Evolutionary conservation across 2,888 invertebrate genomes (phyloP).

Genomic region (Zele albiditarsus): DNA sequence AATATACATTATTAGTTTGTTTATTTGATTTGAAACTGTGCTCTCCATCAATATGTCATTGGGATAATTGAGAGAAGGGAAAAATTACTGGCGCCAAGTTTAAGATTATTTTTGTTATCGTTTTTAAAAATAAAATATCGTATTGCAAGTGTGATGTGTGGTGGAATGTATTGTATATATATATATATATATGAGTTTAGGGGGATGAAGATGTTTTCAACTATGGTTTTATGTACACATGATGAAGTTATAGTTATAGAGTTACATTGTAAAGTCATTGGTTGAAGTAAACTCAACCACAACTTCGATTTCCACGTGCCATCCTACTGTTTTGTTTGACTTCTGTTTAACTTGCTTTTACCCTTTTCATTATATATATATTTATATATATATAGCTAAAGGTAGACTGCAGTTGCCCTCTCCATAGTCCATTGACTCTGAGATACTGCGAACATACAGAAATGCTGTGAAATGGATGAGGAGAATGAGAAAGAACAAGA

Average conservation of each 20-base stretch:
- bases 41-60: not conserved
- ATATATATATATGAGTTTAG: not conserved
- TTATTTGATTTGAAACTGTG: not conserved
- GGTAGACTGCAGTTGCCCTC: not conserved
- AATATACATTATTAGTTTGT: not conserved
- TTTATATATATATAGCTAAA: not conserved
- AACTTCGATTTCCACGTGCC: slow-evolving; percentile 31
- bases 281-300: slow-evolving; percentile 25
- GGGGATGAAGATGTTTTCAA: not conserved
- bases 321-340: slow-evolving; percentile 22
- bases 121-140: not conserved
- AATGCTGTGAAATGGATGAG: slow-evolving; percentile 13
- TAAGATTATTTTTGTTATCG: not conserved
- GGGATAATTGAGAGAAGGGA: not conserved
- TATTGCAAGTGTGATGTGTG: not conserved
- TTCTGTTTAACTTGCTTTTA: slow-evolving; percentile 3
- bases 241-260: slow-evolving; percentile 4
- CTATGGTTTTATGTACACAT: not conserved
- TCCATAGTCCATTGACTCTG: slow-evolving; percentile 25
- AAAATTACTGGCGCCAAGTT: not conserved
- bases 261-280: slow-evolving; percentile 16
- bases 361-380: not conserved
- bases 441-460: slow-evolving; percentile 1
- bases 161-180: not conserved
- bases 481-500: slow-evolving; percentile 1